Base-by-base conservation (phyloP, 1,140 invertebrate species). In the Hirudo medicinalis region DNA sequence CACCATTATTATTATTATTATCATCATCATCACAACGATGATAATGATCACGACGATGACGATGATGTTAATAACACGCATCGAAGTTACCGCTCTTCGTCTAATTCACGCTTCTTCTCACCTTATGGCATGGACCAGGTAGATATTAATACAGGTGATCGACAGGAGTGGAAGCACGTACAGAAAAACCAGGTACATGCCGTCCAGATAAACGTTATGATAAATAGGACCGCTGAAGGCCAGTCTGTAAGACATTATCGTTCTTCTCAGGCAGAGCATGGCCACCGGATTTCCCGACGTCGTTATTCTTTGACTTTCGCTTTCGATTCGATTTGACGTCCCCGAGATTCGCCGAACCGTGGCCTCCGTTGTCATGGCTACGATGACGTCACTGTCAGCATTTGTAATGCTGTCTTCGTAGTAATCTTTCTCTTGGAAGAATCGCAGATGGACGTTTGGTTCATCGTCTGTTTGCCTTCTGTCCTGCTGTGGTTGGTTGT, bases 161-260 rank as follows among this genome's bases (percentile, higher is more conserved):
- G 36, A 54, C 11, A 54, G n/a, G n/a, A 69, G 67, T 22, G 72
- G 72, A 13, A 22, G 40, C 22, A 72, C 8, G 55, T 72, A 72
- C 0, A 72, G 67, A 22, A 72, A 54, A 4, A 25, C 2, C 43
- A 72, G n/a, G 54, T 72, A 57, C 67, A 70, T 54, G 2, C 40
- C 72, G 27, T 72, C 43, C 53, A 27, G 36, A 67, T 72, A 72
- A 17, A 72, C 32, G 72, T 69, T 54, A 27, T 29, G 67, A 54
- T 72, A 72, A n/a, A 57, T 22, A 17, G 67, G 36, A 29, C 25
- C 57, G 19, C 70, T 36, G 67, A 72, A 72, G 17, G 43, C 20
- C 67, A 67, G 67, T 66, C n/a, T 72, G 67, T 69, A 72, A 22
- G 67, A 32, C 60, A 72, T 67, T n/a, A 49, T 49, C 15, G 43